phyloP scores from a whole-genome alignment of 2,888 invertebrate genomes.

The Pristionchus maxplancki region DNA sequence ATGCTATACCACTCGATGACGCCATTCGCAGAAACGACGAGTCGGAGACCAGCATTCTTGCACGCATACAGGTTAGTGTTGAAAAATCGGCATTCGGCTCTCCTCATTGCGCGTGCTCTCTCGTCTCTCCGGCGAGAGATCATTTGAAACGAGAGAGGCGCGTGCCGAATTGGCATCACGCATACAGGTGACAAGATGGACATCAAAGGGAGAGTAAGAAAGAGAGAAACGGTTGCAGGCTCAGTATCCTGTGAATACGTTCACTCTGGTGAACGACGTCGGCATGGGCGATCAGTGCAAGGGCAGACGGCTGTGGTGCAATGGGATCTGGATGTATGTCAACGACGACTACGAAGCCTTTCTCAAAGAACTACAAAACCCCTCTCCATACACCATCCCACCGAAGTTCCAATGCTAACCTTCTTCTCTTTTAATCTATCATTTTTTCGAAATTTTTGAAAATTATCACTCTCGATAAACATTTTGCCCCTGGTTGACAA shows the following conservation, averaged over 20 bases:
- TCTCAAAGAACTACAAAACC: constrained; percentile 51
- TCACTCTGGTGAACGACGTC: constrained; percentile 52
- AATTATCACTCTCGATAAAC: constrained; percentile 23
- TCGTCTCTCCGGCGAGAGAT: too few species aligned
- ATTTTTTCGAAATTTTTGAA: background rate
- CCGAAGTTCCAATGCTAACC: constrained; percentile 14
- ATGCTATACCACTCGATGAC: constrained; percentile 22
- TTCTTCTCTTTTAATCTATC: background rate
- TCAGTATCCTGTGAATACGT: constrained; percentile 55
- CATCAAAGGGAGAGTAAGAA: constrained; percentile 33
- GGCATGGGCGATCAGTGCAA: constrained; percentile 52
- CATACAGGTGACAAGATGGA: background rate
- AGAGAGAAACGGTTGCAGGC: constrained; percentile 48
- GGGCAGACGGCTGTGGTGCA: constrained; percentile 53
- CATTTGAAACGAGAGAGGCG: too few species aligned
- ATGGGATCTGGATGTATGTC: constrained; percentile 12
- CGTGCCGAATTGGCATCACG: too few species aligned
- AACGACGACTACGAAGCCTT: constrained; percentile 47
- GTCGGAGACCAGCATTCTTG: constrained; percentile 50
- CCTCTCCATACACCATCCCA: background rate
- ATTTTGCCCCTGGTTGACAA: background rate
- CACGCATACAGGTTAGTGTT: constrained; percentile 52
- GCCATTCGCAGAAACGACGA: constrained; percentile 40
- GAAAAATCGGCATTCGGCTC: too few species aligned
- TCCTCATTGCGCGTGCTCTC: too few species aligned